Percentiles rank a stretch among this genome's conserved stretches.
Evolutionary conservation across 2,888 invertebrate genomes (phyloP).

Genomic region (Aplocera efformata): DNA sequence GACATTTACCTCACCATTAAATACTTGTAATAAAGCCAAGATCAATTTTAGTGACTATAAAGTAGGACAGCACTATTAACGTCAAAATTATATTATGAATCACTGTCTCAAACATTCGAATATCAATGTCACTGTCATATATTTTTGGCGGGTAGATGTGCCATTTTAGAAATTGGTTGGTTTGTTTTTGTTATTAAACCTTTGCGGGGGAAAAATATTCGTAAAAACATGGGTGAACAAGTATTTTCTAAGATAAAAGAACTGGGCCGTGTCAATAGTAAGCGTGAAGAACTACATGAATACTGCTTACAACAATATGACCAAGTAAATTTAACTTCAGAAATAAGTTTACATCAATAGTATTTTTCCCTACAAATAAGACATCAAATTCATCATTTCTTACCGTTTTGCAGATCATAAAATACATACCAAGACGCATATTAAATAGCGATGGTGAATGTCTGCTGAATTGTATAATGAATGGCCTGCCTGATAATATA

Average conservation of each 20-base stretch:
- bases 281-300: slow-evolving; percentile 53
- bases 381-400: slow-evolving; percentile 1
- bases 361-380: not conserved
- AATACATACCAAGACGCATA: slow-evolving; percentile 50
- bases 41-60: no score
- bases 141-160: slow-evolving; percentile 1
- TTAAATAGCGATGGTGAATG: slow-evolving; percentile 58
- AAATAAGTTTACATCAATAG: not conserved
- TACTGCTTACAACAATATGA: slow-evolving; percentile 52
- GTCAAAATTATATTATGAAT: no score
- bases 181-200: slow-evolving; percentile 4
- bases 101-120: not conserved
- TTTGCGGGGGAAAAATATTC: no score
- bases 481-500: slow-evolving; percentile 51
- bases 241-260: slow-evolving; percentile 52
- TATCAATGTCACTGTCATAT: not conserved
- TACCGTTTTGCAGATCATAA: slow-evolving; percentile 47
- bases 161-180: not conserved
- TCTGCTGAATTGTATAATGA: slow-evolving; percentile 56
- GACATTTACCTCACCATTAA: no score
- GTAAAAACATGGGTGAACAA: slow-evolving; percentile 33
- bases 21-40: no score
- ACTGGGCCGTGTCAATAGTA: slow-evolving; percentile 50
- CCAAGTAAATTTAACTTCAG: slow-evolving; percentile 37
- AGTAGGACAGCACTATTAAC: no score